phyloP scores from a whole-genome alignment of 2,888 invertebrate species.

The Polydrusus pterygomalis region DNA sequence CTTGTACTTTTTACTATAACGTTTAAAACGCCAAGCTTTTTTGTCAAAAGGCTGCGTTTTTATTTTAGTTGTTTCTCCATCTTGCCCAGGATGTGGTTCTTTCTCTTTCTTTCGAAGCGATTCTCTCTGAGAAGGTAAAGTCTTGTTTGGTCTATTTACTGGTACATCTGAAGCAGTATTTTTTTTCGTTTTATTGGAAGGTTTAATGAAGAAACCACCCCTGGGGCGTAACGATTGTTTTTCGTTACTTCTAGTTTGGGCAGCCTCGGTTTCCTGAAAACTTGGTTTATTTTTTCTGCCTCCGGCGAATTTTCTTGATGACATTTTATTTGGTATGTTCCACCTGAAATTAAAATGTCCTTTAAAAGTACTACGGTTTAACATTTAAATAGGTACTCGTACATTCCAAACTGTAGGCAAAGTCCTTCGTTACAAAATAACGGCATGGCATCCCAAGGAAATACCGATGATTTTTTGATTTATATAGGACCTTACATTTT shows the following conservation, averaged over 20 bases:
- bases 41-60: conserved; percentile 80
- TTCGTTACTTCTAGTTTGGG: neutral
- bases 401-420: neutral
- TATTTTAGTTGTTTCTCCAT: conserved; percentile 23
- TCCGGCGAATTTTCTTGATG: neutral
- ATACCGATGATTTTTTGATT: neutral
- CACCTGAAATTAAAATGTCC: conserved; percentile 23
- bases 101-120: neutral
- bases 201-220: conserved; percentile 39
- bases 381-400: neutral
- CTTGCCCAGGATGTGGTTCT: conserved; percentile 13
- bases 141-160: neutral
- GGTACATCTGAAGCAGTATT: neutral
- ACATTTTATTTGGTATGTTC: conserved; percentile 3
- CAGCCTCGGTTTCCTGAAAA: neutral
- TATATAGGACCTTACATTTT: too few species aligned
- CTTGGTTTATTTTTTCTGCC: neutral
- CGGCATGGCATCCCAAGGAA: neutral
- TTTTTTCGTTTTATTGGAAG: conserved; percentile 4
- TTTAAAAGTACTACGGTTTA: conserved; percentile 7
- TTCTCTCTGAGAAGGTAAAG: conserved; percentile 2
- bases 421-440: neutral
- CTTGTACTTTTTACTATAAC: conserved; percentile 83
- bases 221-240: neutral
- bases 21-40: conserved; percentile 79